These are phyloP conservation scores for Drosophila nigricruria DNA, from an alignment of 2,888 invertebrate species.

Conservation along the genomic window DNA sequence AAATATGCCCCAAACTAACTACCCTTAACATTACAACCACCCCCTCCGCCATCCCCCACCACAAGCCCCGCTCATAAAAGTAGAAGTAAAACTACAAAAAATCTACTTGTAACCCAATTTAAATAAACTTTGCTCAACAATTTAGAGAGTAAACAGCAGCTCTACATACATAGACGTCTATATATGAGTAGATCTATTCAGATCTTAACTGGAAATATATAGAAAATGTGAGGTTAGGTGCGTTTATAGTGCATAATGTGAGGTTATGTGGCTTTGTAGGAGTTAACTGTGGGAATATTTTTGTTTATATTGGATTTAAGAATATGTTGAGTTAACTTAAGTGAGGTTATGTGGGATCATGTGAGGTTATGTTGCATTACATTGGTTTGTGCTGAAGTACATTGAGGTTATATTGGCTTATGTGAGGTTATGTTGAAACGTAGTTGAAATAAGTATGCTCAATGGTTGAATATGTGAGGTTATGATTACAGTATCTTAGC, in stretches of 20 bases:
- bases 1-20: constrained; percentile 14
- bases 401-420: background rate
- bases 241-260: background rate
- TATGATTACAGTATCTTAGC: no score
- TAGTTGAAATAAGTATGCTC: no score
- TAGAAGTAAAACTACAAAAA: constrained; percentile 8
- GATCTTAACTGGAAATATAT: background rate
- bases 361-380: background rate
- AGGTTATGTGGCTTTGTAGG: background rate
- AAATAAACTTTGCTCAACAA: background rate
- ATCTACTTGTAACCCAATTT: constrained; percentile 7
- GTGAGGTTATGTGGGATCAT: background rate
- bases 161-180: no score
- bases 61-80: background rate
- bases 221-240: background rate
- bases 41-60: background rate
- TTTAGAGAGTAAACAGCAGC: background rate
- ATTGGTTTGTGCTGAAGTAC: no score
- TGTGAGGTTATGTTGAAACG: background rate
- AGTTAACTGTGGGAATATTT: background rate
- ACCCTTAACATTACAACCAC: background rate
- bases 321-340: background rate
- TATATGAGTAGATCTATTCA: background rate
- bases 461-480: background rate
- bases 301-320: background rate